These are phyloP conservation scores for Nemopilema nomurai DNA, from an alignment of 30 jellyfish, hydroid and myxozoan species.

Conservation along the genomic window DNA sequence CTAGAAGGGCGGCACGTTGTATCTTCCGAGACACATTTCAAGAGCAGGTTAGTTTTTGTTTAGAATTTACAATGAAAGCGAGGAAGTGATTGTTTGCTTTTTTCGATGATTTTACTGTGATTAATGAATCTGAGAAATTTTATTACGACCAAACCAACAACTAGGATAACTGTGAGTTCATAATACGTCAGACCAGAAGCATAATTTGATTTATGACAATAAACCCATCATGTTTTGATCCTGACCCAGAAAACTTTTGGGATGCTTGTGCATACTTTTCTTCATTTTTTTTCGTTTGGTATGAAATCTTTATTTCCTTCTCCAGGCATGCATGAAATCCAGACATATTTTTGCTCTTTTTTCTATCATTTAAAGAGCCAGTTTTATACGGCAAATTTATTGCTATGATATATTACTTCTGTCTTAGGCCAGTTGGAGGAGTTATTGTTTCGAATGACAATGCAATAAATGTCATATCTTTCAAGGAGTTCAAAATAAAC, in stretches of 20 bases:
- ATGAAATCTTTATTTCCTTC: background rate
- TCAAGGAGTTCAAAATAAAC: slow-evolving; percentile 37
- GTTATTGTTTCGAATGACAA: slow-evolving; percentile 60
- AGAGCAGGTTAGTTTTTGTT: too few species aligned
- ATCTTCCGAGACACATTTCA: slow-evolving; percentile 65
- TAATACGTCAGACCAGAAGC: too few species aligned
- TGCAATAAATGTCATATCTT: slow-evolving; percentile 46
- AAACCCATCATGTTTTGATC: too few species aligned
- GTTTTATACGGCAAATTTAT: background rate
- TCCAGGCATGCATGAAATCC: background rate
- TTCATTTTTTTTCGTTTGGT: background rate
- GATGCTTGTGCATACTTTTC: too few species aligned
- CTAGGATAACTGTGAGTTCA: background rate
- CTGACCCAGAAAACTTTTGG: too few species aligned
- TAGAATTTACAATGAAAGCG: too few species aligned
- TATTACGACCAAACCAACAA: background rate
- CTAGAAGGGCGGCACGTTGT: slow-evolving; percentile 71
- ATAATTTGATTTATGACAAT: too few species aligned
- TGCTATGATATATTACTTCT: background rate
- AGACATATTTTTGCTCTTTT: background rate
- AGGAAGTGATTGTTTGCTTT: background rate
- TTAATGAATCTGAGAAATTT: background rate
- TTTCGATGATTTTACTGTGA: background rate
- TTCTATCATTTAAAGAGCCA: background rate
- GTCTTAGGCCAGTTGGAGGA: slow-evolving; percentile 70